phyloP scores from a whole-genome alignment of 2,113 vertebrate species.

The Dunckerocampus dactyliophorus region DNA sequence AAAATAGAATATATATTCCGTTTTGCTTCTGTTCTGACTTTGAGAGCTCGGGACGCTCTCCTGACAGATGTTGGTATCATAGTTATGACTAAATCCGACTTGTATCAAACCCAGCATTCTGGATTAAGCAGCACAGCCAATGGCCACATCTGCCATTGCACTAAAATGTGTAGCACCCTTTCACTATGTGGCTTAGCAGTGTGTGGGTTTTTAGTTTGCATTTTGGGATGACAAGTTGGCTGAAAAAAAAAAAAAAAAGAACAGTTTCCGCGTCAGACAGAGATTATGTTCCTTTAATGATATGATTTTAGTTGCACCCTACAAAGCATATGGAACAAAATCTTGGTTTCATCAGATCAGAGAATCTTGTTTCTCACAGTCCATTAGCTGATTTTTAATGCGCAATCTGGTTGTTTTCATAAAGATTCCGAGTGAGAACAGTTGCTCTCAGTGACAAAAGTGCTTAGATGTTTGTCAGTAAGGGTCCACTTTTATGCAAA shows the following conservation, averaged over 20 bases:
- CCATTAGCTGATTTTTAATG: too few relatives aligned
- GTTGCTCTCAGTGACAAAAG: too few relatives aligned
- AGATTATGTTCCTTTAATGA: too few relatives aligned
- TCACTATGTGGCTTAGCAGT: conserved; percentile 31
- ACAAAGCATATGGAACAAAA: not conserved
- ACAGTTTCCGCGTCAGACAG: too few relatives aligned
- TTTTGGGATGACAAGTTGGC: conserved; percentile 14
- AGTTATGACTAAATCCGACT: conserved; percentile 69
- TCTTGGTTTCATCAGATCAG: not conserved
- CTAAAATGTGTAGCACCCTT: conserved; percentile 47
- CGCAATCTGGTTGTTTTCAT: too few relatives aligned
- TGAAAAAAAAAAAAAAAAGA: conserved; percentile 21
- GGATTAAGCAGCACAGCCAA: conserved; percentile 71
- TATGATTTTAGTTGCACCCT: not conserved
- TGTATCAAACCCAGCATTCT: conserved; percentile 59
- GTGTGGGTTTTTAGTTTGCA: conserved; percentile 2
- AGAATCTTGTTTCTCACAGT: not conserved
- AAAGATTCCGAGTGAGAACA: too few relatives aligned
- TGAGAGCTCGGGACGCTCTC: conserved; percentile 36
- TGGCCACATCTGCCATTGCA: conserved; percentile 66
- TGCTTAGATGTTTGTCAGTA: too few relatives aligned
- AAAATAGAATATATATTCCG: conserved; percentile 22
- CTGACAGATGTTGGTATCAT: conserved; percentile 72
- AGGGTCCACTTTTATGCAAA: too few relatives aligned
- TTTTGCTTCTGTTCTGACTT: conserved; percentile 17